Evolutionary conservation across 2,888 invertebrate genomes (phyloP).

Genomic region (Smittia sp.): DNA sequence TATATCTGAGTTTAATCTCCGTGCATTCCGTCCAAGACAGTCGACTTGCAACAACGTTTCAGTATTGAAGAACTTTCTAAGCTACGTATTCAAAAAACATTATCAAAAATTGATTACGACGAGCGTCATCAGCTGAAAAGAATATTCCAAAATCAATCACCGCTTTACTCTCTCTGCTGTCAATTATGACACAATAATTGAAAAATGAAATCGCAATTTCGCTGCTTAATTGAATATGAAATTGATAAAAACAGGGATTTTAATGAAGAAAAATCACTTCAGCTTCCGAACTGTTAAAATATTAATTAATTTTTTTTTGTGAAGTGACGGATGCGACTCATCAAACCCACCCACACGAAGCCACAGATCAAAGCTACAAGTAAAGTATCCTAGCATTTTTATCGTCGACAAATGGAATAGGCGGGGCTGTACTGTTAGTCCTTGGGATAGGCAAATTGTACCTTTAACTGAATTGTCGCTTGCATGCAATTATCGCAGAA

Average conservation of each 20-base stretch:
- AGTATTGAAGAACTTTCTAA: too few relatives aligned
- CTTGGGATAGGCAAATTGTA: too few relatives aligned
- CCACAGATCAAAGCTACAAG: background rate
- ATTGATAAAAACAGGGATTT: slow-evolving; percentile 20
- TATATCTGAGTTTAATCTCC: background rate
- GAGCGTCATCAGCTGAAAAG: background rate
- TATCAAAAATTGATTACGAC: background rate
- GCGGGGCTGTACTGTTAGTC: too few relatives aligned
- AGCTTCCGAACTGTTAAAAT: slow-evolving; percentile 8
- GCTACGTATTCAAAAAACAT: background rate
- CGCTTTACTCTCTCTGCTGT: slow-evolving; percentile 2
- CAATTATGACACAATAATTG: slow-evolving; percentile 21
- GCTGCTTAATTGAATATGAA: background rate
- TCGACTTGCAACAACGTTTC: too few relatives aligned
- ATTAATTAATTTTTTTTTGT: background rate
- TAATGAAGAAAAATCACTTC: slow-evolving; percentile 20
- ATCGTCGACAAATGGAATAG: background rate
- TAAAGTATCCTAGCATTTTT: background rate
- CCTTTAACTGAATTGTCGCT: background rate
- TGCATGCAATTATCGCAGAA: background rate
- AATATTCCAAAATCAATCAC: background rate
- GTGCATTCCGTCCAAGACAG: background rate
- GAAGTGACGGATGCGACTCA: background rate
- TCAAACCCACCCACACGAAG: slow-evolving; percentile 8
- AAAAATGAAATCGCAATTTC: slow-evolving; percentile 4